phyloP scores from a whole-genome alignment of 2,113 vertebrate species.

The Scomber japonicus region DNA sequence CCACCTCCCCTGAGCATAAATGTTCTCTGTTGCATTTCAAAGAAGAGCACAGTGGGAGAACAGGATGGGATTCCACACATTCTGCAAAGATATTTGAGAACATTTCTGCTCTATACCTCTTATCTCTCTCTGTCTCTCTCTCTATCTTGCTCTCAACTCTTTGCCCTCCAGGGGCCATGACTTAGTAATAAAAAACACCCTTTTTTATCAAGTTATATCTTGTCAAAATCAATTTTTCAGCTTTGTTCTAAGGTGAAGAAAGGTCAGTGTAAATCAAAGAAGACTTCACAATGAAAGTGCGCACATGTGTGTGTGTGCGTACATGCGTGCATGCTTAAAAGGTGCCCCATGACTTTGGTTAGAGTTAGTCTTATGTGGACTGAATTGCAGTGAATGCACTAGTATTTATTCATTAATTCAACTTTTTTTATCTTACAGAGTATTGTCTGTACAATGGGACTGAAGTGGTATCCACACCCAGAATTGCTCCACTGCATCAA shows the following conservation, averaged over 20 bases:
- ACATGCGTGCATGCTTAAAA: not conserved
- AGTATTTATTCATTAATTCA: slow-evolving; percentile 25
- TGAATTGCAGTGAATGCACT: not conserved
- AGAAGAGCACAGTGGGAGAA: slow-evolving; percentile 59
- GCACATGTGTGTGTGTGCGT: not conserved
- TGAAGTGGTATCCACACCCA: slow-evolving; percentile 96
- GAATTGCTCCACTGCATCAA: slow-evolving; percentile 95
- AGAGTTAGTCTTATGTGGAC: slow-evolving; percentile 5
- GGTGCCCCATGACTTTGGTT: not conserved
- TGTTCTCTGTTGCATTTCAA: slow-evolving; percentile 61
- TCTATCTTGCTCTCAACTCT: not conserved
- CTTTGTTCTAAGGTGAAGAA: slow-evolving; percentile 21
- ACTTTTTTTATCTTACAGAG: slow-evolving; percentile 84
- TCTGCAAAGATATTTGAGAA: slow-evolving; percentile 71
- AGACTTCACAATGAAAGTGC: slow-evolving; percentile 30
- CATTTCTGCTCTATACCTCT: slow-evolving; percentile 33
- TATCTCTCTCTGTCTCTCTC: not conserved
- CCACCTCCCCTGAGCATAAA: slow-evolving; percentile 27
- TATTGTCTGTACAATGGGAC: slow-evolving; percentile 93
- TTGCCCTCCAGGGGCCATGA: slow-evolving; percentile 20
- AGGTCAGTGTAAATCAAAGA: slow-evolving; percentile 44
- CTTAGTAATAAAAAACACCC: slow-evolving; percentile 25
- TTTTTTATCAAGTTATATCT: slow-evolving; percentile 38
- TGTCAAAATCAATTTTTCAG: slow-evolving; percentile 52
- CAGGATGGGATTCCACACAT: slow-evolving; percentile 73